A percentile compares a stretch with the other conserved stretches of the same genome.
phyloP scores from a whole-genome alignment of 64 coral and sea anemone species.

The Dendronephthya gigantea region DNA sequence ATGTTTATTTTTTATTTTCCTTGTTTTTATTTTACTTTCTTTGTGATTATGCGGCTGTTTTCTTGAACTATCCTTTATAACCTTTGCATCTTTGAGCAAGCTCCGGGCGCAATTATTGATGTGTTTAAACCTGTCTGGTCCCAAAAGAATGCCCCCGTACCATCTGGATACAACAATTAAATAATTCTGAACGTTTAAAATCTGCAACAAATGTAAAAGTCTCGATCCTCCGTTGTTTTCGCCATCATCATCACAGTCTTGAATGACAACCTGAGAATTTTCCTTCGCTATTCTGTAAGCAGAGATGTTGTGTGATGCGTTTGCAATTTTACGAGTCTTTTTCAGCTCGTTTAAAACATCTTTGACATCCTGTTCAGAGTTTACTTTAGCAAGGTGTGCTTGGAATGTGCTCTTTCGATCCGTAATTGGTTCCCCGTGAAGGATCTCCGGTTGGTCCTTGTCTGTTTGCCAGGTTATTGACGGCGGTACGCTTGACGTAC shows the following conservation, averaged over 20 bases:
- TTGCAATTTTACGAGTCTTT: slow-evolving; percentile 61
- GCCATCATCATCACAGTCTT: slow-evolving; percentile 86
- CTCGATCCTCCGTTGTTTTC: slow-evolving; percentile 70
- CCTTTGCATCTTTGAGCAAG: slow-evolving; percentile 46
- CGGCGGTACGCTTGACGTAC: not conserved
- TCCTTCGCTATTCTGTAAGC: slow-evolving; percentile 71
- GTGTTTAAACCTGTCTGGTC: slow-evolving; percentile 96
- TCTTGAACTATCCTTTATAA: slow-evolving; percentile 15
- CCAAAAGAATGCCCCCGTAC: slow-evolving; percentile 85
- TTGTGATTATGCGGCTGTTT: not conserved
- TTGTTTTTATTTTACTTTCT: not conserved
- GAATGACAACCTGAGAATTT: slow-evolving; percentile 44
- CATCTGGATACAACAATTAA: slow-evolving; percentile 74
- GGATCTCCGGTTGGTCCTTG: slow-evolving; percentile 37
- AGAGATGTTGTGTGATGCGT: slow-evolving; percentile 76
- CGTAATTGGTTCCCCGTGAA: slow-evolving; percentile 84
- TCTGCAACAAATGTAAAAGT: slow-evolving; percentile 74
- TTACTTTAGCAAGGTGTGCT: slow-evolving; percentile 52
- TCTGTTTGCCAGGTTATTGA: not conserved
- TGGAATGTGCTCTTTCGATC: slow-evolving; percentile 98
- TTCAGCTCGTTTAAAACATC: slow-evolving; percentile 55
- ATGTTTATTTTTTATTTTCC: not conserved
- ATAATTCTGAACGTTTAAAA: slow-evolving; percentile 50
- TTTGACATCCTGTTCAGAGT: slow-evolving; percentile 36
- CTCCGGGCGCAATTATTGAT: slow-evolving; percentile 83